Evolutionary conservation across 64 coral and sea anemone genomes (phyloP).

Genomic region (Platygyra sinensis): DNA sequence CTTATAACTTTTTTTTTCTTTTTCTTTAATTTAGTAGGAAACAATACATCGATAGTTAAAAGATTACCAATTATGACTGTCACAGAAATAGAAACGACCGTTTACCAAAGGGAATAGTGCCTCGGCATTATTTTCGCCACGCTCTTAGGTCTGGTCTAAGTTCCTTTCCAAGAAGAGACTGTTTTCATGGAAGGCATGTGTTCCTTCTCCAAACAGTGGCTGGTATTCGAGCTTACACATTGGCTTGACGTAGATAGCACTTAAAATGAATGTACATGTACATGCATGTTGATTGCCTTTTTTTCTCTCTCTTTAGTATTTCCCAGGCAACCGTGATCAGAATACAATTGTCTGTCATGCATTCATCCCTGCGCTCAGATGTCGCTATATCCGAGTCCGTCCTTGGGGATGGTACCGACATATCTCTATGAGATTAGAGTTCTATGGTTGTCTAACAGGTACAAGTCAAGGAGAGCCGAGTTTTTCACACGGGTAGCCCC

Average conservation of each 20-base stretch:
- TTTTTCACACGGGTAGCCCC: not conserved
- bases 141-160: no score
- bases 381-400: slow-evolving; percentile 66
- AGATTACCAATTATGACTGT: no score
- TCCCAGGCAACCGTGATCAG: slow-evolving; percentile 72
- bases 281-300: not conserved
- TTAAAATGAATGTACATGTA: not conserved
- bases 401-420: slow-evolving; percentile 78
- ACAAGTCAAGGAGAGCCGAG: not conserved
- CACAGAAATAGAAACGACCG: no score
- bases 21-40: no score
- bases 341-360: slow-evolving; percentile 75
- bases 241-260: not conserved
- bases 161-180: no score
- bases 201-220: no score
- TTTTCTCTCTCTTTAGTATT: slow-evolving; percentile 60
- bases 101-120: no score
- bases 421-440: slow-evolving; percentile 86
- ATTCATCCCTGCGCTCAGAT: slow-evolving; percentile 77
- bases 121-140: no score
- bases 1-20: no score
- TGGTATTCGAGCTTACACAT: no score
- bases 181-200: no score
- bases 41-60: no score
- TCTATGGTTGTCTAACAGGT: slow-evolving; percentile 85